Percentiles rank a stretch among this genome's conserved stretches.
Evolutionary conservation across 1,140 invertebrate species (phyloP).

Genomic region (Samia ricini): DNA sequence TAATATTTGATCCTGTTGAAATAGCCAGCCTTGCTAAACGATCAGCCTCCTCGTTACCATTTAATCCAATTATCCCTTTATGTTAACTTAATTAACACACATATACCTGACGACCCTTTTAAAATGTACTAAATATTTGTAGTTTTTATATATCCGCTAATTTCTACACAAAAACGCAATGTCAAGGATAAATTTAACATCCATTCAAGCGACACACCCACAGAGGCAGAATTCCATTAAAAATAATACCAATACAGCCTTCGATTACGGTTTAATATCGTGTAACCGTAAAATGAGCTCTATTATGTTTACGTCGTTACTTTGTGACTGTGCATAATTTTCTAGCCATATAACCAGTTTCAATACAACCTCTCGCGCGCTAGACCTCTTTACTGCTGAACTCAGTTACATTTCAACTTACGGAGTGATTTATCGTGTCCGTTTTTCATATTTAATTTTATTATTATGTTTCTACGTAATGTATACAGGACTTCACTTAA

Average conservation of each 20-base stretch:
- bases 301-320: not conserved
- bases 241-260: not conserved
- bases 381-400: slow-evolving; percentile 21
- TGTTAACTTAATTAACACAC: too few species aligned
- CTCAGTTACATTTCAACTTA: slow-evolving; percentile 39
- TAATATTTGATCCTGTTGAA: too few species aligned
- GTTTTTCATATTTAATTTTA: slow-evolving; percentile 11
- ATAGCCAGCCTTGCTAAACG: too few species aligned
- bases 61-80: too few species aligned
- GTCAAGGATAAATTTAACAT: not conserved
- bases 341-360: slow-evolving; percentile 36
- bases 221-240: not conserved
- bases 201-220: not conserved
- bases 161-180: not conserved
- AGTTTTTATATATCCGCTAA: too few species aligned
- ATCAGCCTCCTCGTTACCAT: too few species aligned
- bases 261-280: not conserved
- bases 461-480: slow-evolving; percentile 41
- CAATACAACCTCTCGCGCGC: slow-evolving; percentile 17
- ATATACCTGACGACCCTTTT: too few species aligned
- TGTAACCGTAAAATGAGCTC: not conserved
- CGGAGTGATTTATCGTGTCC: slow-evolving; percentile 36
- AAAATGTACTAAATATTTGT: too few species aligned
- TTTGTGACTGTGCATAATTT: slow-evolving; percentile 7
- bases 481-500: slow-evolving; percentile 29